These are phyloP conservation scores for Fukomys damarensis DNA, from an alignment of 2,113 vertebrate genomes.

Conservation along the genomic window DNA sequence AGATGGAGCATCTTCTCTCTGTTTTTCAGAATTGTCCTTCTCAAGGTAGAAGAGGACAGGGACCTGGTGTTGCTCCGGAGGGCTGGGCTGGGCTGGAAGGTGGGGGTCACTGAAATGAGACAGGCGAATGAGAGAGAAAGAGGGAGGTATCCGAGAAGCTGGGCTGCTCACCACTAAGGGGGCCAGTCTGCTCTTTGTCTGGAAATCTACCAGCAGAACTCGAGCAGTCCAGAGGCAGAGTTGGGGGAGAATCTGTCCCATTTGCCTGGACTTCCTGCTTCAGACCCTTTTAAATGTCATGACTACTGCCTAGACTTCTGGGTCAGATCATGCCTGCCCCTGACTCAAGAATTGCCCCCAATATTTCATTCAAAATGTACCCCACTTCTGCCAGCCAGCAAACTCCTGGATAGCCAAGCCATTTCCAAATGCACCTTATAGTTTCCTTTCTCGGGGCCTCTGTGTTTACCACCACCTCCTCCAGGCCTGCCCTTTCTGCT, in stretches of 20 bases:
- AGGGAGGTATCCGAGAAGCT: background rate
- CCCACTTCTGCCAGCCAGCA: no score
- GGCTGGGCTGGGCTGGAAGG: background rate
- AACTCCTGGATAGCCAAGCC: background rate
- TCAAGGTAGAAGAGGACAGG: background rate
- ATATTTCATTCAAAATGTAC: background rate
- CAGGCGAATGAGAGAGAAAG: background rate
- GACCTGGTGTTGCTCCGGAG: background rate
- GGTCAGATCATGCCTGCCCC: background rate
- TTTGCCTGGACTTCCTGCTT: background rate
- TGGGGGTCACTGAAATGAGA: background rate
- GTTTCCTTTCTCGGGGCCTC: background rate
- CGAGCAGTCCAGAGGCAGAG: background rate
- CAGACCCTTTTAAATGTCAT: background rate
- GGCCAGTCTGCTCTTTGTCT: background rate
- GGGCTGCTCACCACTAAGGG: background rate
- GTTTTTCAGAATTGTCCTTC: slow-evolving; percentile 50
- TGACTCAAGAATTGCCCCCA: background rate
- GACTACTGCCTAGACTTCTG: background rate
- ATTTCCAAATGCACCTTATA: background rate
- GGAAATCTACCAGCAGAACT: background rate
- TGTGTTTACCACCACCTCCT: background rate
- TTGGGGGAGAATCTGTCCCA: background rate
- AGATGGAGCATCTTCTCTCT: background rate
- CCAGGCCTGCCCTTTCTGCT: background rate